Percentiles rank a stretch among this genome's conserved stretches.
Conservation (phyloP, 1,140 invertebrate species). For the Cydia splendana region DNA sequence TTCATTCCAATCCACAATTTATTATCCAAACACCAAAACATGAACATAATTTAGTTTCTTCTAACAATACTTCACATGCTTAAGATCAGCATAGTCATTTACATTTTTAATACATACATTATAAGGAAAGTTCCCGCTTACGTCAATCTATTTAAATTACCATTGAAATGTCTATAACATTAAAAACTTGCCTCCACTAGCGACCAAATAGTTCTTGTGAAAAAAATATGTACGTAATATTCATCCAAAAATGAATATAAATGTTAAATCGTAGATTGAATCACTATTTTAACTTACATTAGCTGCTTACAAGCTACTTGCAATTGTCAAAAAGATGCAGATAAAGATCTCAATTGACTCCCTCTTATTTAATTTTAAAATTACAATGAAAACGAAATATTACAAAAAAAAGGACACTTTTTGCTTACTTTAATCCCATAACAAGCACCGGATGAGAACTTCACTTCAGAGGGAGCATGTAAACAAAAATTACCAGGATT, state of each 20-base stretch:
- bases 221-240: conserved; percentile 12
- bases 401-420: neutral
- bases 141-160: conserved; percentile 23
- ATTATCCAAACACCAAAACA: conserved; percentile 39
- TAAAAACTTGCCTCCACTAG: conserved; percentile 19
- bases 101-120: neutral
- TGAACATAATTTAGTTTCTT: conserved; percentile 14
- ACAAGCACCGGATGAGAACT: neutral
- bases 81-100: neutral
- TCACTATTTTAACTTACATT: conserved; percentile 55
- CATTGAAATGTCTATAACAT: conserved; percentile 2
- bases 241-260: conserved; percentile 20
- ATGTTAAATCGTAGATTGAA: conserved; percentile 42
- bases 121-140: neutral
- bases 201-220: neutral
- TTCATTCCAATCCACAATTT: conserved; percentile 50
- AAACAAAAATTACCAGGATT: neutral
- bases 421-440: conserved; percentile 3
- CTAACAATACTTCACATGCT: conserved; percentile 15
- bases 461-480: neutral
- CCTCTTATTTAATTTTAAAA: conserved; percentile 34
- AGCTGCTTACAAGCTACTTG: conserved; percentile 61
- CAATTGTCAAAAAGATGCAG: conserved; percentile 67
- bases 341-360: conserved; percentile 55
- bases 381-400: conserved; percentile 15